Conservation (phyloP, 2,888 invertebrate genomes). For the Coelinius sp. region DNA sequence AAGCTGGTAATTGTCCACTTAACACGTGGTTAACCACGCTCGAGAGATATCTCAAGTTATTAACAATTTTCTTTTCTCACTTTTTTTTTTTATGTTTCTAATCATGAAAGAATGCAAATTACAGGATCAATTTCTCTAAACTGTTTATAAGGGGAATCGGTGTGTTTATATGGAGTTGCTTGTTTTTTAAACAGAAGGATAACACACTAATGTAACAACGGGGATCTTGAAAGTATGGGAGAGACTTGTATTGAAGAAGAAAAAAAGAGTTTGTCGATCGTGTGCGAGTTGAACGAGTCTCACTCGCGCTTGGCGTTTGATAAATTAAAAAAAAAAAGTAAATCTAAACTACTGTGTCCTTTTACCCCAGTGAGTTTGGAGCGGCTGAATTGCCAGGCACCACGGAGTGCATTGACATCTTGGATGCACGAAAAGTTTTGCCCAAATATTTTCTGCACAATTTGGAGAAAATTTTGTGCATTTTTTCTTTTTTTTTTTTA, state of each 20-base stretch:
- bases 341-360: conserved; percentile 17
- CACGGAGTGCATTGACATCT: conserved; percentile 36
- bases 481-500: neutral
- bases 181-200: neutral
- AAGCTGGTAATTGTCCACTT: conserved; percentile 29
- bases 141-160: neutral
- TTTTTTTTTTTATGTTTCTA: neutral
- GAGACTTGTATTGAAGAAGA: neutral
- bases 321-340: conserved; percentile 2
- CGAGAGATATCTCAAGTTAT: neutral
- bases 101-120: neutral
- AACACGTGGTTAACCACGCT: conserved; percentile 24
- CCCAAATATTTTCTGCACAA: neutral
- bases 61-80: conserved; percentile 1
- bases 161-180: neutral
- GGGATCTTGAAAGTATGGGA: neutral
- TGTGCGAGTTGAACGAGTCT: conserved; percentile 8
- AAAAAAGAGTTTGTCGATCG: neutral
- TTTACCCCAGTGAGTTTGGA: conserved; percentile 22
- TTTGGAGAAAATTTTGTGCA: neutral
- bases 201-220: neutral
- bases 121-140: neutral
- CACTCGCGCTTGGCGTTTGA: neutral
- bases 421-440: neutral
- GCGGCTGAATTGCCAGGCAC: conserved; percentile 31